phyloP scores from a whole-genome alignment of 2,797 vertebrate species.

The Helicolenus hilgendorfi region DNA sequence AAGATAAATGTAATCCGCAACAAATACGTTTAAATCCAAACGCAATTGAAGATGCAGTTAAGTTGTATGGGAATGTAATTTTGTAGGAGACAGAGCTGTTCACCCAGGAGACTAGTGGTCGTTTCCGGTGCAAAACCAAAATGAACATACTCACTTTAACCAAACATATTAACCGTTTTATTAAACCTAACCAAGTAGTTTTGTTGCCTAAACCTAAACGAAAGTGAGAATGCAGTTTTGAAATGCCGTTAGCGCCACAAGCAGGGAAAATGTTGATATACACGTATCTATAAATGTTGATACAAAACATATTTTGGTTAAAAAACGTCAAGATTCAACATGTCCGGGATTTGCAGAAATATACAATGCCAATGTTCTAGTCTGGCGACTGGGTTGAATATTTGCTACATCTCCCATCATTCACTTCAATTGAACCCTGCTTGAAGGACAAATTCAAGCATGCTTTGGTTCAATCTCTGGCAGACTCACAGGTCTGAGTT shows the following conservation, averaged over 20 bases:
- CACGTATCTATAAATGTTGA: not conserved
- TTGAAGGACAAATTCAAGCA: not conserved
- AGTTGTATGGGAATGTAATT: no score
- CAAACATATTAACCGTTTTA: not conserved
- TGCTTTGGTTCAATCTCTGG: not conserved
- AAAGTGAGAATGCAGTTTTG: not conserved
- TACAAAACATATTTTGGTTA: not conserved
- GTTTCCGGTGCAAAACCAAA: not conserved
- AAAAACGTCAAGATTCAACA: not conserved
- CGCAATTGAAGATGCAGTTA: no score
- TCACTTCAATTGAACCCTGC: not conserved
- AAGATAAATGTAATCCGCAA: no score
- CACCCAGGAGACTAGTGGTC: rapidly evolving
- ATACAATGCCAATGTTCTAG: not conserved
- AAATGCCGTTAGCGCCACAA: not conserved
- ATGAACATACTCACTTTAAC: not conserved
- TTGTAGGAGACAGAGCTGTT: rapidly evolving
- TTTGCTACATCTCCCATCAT: not conserved
- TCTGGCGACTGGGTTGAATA: not conserved
- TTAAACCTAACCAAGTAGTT: not conserved
- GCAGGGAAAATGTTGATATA: not conserved
- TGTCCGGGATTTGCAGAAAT: not conserved
- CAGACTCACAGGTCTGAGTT: not conserved
- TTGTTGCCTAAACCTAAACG: not conserved
- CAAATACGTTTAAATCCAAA: no score